Evolutionary conservation across 92 coral and sea anemone species (phyloP), one percentile per base, ranked within the genome.

Genomic region (Scolanthus callimorphus): DNA sequence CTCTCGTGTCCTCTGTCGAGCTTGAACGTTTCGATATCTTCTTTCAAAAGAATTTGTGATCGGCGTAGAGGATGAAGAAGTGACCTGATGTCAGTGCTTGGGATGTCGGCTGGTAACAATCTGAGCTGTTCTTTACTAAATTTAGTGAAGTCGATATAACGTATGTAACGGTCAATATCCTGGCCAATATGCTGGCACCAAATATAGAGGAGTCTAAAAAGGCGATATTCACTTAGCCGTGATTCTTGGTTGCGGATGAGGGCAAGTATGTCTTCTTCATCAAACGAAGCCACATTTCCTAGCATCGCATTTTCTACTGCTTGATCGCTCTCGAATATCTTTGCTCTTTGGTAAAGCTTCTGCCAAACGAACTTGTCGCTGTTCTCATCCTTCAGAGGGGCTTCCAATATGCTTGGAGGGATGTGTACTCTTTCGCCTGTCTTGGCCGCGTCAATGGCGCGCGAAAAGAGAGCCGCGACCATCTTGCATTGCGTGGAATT

Each of bases 371-470:
- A 89, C 43, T 79, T 64, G 50, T 39, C 70, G 3, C 41, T 55
- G 46, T 27, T 39, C 27, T 30, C 27, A 20, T 44, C 20, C 34
- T 71, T 66, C 3, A 9, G 38, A 9, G 84, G 66, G 2, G 51
- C 71, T 11, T 46, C 11, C 34, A 11, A 27, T 20, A 75, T 71
- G 27, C 69, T 28, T 4, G 30, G 29, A 23, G 92, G 80, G 59
- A 85, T 73, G 43, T 39, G 17, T 2, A 89, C 84, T 59, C 62
- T 59, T 62, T 89, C 92, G 27, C 97, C 97, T 2, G 97, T 85
- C 61, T 89, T 89, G 20, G 97, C 92, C 17, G 97, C 78, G 51
- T 89, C 97, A 26, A 89, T 81, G 9, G 88, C 97, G 10, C 89
- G 78, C 43, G 97, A 80, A 73, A 89, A 89, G 54, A 85, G 71